Evolutionary conservation across 2,888 invertebrate genomes (phyloP), one percentile per base, ranked within the genome.

Genomic region (Glaucopsyche alexis): DNA sequence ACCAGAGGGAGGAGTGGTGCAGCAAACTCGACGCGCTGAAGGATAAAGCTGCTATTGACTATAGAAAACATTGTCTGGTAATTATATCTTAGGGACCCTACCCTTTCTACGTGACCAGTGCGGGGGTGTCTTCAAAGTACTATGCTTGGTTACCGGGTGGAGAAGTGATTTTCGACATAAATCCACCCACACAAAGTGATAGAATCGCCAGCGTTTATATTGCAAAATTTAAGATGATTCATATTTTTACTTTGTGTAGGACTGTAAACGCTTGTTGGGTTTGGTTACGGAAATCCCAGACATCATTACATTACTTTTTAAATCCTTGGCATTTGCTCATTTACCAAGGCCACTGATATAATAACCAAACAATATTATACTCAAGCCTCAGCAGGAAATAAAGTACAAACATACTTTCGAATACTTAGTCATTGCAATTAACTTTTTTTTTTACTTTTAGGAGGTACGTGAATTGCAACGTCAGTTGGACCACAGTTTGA

Each of bases 381-480:
- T 47, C 42, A 13, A 9, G 29, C 4, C 55, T 19, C 11, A 19
- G 9, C 60, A 29, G 60, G 29, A 60, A 60, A 47, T 11, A 47
- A 60, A 29, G 11, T 60, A 38, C 60, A 55, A 49, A 49, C 49
- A 50, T 19, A 55, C 55, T 19, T 55, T 55, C 47, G 47, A 7
- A n/a, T n/a, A n/a, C n/a, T n/a, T n/a, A 47, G 47, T 47, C 11
- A 47, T 50, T 50, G 7, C 11, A 9, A 11, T 4, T 13, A 9
- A 9, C 6, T 1, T 29, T 60, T 60, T 60, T 60, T 38, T 55
- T 19, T 19, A 55, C 16, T 29, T 72, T 4, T 72, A 95, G 91
- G 98, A 98, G 91, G 97, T 98, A 94, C 95, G 97, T 67, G 98
- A 98, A 82, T 94, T 98, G 73, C 96, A 97, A 81, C 93, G 98